These are phyloP conservation scores for Scolanthus callimorphus DNA, from an alignment of 92 coral and sea anemone genomes.

Conservation along the genomic window DNA sequence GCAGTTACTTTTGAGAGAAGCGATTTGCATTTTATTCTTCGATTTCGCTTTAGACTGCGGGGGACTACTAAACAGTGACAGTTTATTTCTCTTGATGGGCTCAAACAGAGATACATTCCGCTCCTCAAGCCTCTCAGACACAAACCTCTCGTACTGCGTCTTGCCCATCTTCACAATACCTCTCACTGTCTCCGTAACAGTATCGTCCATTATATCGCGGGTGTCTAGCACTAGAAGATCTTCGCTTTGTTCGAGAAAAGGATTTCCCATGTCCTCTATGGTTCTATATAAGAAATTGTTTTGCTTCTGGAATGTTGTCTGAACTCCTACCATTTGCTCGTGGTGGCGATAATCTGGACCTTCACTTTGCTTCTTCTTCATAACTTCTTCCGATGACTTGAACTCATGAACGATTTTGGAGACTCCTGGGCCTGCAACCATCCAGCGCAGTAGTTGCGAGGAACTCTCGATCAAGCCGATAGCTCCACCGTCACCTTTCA, in stretches of 20 bases:
- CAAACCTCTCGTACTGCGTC: conserved; percentile 30
- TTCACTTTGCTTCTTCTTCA: conserved; percentile 20
- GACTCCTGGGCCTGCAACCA: conserved; percentile 40
- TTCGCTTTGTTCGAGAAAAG: conserved; percentile 21
- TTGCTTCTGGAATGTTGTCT: conserved; percentile 22
- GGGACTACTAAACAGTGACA: conserved; percentile 55
- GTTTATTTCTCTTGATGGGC: conserved; percentile 44
- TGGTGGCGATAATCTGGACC: conserved; percentile 12
- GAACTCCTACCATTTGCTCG: conserved; percentile 8
- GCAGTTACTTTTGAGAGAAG: conserved; percentile 69
- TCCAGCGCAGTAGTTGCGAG: conserved; percentile 33
- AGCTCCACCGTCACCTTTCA: conserved; percentile 45
- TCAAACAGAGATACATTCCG: conserved; percentile 29
- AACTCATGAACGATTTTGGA: conserved; percentile 16
- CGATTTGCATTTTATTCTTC: conserved; percentile 28
- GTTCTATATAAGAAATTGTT: conserved; percentile 2
- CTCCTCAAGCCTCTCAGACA: conserved; percentile 39
- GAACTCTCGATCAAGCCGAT: conserved; percentile 34
- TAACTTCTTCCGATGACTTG: conserved; percentile 4
- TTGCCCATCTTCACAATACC: conserved; percentile 34
- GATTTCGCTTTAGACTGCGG: conserved; percentile 15
- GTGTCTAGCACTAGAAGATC: conserved; percentile 17
- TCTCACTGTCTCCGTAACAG: conserved; percentile 35
- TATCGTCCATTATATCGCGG: conserved; percentile 1
- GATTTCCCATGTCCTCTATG: conserved; percentile 40